phyloP scores from a whole-genome alignment of 1,140 invertebrate species.

The Plodia interpunctella region DNA sequence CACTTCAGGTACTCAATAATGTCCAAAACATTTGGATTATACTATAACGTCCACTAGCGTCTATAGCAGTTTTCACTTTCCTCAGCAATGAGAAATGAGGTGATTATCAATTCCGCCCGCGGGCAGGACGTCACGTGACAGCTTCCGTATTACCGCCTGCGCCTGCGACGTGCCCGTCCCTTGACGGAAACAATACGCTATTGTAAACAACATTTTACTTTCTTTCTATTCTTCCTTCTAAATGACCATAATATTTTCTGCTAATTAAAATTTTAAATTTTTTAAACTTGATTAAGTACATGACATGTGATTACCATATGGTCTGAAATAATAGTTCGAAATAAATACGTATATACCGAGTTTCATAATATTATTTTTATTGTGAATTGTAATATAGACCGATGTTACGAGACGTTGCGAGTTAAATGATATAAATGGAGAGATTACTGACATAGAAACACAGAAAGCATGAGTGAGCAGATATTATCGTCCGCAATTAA shows the following conservation, averaged over 20 bases:
- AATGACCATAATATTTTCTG: conserved; percentile 24
- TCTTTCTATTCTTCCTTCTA: conserved; percentile 31
- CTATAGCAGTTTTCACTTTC: conserved; percentile 63
- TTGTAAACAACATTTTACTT: conserved; percentile 23
- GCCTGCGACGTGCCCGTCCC: conserved; percentile 15
- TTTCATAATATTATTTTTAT: too few relatives aligned
- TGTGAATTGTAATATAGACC: too few relatives aligned
- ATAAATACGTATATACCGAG: not conserved
- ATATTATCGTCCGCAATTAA: not conserved
- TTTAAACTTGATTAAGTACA: too few relatives aligned
- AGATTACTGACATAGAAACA: conserved; percentile 1
- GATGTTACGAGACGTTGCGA: too few relatives aligned
- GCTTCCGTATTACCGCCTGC: conserved; percentile 45
- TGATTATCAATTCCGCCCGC: conserved; percentile 50
- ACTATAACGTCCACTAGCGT: not conserved
- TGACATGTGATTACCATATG: too few relatives aligned
- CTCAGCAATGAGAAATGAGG: conserved; percentile 50
- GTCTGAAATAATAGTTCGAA: not conserved
- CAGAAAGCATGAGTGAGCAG: not conserved
- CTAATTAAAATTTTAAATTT: conserved; percentile 30
- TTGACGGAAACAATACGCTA: conserved; percentile 23
- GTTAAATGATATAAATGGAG: too few relatives aligned
- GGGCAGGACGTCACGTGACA: conserved; percentile 53
- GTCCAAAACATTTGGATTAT: too few relatives aligned
- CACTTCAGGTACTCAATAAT: too few relatives aligned